phyloP scores from a whole-genome alignment of 1,140 invertebrate genomes.

The Lepidurus couesii region DNA sequence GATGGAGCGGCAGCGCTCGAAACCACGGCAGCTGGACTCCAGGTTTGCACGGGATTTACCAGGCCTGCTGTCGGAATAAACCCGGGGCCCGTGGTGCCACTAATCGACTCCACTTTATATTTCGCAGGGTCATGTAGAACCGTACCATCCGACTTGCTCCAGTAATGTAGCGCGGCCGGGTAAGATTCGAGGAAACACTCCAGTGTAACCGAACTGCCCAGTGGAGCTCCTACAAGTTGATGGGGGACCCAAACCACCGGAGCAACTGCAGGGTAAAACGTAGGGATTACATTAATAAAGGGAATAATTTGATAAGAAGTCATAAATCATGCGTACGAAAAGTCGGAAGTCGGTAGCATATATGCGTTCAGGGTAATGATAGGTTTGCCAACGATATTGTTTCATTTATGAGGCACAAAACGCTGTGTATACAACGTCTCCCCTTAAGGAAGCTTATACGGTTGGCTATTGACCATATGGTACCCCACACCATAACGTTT shows the following conservation, averaged over 20 bases:
- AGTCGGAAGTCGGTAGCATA: not conserved
- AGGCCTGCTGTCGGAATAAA: not conserved
- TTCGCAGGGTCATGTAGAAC: conserved; percentile 82
- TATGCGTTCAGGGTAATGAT: not conserved
- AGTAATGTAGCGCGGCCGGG: conserved; percentile 84
- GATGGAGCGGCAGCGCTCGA: not conserved
- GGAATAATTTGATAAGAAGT: conserved; percentile 2
- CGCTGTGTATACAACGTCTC: not conserved
- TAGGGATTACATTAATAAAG: not conserved
- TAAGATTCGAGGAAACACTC: conserved; percentile 86
- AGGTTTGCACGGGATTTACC: not conserved
- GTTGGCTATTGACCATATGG: not conserved
- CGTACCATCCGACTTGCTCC: conserved; percentile 76
- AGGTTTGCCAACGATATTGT: conserved; percentile 23
- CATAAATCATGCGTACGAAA: conserved; percentile 8
- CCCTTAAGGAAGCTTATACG: not conserved
- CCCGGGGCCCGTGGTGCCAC: conserved; percentile 1
- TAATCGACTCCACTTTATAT: conserved; percentile 58
- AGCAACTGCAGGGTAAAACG: conserved; percentile 60
- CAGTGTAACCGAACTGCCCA: conserved; percentile 71
- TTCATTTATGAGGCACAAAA: conserved; percentile 11
- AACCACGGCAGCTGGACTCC: not conserved
- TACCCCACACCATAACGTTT: not conserved
- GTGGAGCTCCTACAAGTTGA: conserved; percentile 75
- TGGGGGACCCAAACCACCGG: conserved; percentile 85